Base-by-base conservation (phyloP, 2,888 invertebrate species). In the Neoitamus cyanurus region DNA sequence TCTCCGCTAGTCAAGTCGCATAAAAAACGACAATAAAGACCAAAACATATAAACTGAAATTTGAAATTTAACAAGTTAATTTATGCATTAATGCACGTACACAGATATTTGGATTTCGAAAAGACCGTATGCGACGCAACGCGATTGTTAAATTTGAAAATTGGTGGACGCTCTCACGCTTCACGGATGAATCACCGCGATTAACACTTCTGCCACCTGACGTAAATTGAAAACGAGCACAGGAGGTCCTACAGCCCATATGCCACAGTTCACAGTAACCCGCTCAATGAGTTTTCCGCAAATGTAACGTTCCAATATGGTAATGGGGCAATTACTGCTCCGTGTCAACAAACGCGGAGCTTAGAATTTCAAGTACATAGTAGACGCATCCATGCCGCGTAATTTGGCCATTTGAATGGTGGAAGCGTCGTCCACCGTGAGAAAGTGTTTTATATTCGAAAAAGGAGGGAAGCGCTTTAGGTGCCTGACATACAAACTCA, bases 161-260 rank as follows among this genome's bases (percentile, higher is more conserved):
- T 42, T n/a, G 5, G 42, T 1, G 58, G 20, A 9, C 7, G 20
- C 7, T 75, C 75, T 46, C 75, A 75, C 75, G 75, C 42, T 42
- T 75, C 75, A 75, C 46, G 75, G 75, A 75, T 75, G 75, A 75
- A 42, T 42, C 42, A 42, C 6, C 75, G 28, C 42, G 42, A 36
- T 75, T 42, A 46, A 42, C 37, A 75, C 20, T 37, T 37, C n/a
- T 25, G 3, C 25, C 75, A 75, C 75, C 75, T 75, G 75, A 75
- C 25, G 28, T 28, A 46, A 75, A 42, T 34, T 25, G 28, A 75
- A 75, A 15, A 25, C 42, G 25, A 58, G 58, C 6, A 25, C 9
- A 75, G 9, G 34, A 75, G 28, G 25, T 37, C 13, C 75, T 36
- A 13, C 13, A 1, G 75, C 5, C 46, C 42, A 75, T 42, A 42